These are phyloP conservation scores for Diarsia brunnea DNA, from an alignment of 2,888 invertebrate species.

Conservation along the genomic window DNA sequence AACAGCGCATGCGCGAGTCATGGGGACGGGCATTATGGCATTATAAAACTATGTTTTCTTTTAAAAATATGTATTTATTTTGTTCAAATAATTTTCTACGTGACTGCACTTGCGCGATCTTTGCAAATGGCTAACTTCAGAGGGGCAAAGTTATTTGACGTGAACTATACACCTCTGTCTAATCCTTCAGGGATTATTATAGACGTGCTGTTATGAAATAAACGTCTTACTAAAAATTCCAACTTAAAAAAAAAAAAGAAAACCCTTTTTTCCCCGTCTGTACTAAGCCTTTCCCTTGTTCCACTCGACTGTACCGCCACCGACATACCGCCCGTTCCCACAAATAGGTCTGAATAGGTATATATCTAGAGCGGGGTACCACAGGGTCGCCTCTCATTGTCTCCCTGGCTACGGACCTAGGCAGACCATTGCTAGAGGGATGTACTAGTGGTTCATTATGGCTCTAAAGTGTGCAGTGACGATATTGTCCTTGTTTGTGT, in stretches of 20 bases:
- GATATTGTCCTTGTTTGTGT: slow-evolving; percentile 75
- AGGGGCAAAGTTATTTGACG: no score
- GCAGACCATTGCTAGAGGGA: slow-evolving; percentile 37
- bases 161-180: neutral
- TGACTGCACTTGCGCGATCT: no score
- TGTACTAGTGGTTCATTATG: slow-evolving; percentile 68
- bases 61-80: no score
- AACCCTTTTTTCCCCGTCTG: slow-evolving; percentile 21
- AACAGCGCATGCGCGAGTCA: no score
- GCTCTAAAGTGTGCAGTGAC: slow-evolving; percentile 70
- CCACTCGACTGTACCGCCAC: slow-evolving; percentile 53
- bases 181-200: neutral
- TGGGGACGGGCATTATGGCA: no score
- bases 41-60: no score
- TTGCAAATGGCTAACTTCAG: no score
- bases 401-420: slow-evolving; percentile 52
- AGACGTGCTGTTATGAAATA: neutral
- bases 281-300: slow-evolving; percentile 32
- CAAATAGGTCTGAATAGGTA: slow-evolving; percentile 57
- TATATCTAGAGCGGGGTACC: slow-evolving; percentile 53
- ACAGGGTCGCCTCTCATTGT: slow-evolving; percentile 67
- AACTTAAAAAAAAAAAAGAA: neutral
- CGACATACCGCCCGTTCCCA: slow-evolving; percentile 65
- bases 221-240: neutral
- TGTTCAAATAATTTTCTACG: no score